phyloP scores from a whole-genome alignment of 2,113 vertebrate genomes.

The Penelope pileata region DNA sequence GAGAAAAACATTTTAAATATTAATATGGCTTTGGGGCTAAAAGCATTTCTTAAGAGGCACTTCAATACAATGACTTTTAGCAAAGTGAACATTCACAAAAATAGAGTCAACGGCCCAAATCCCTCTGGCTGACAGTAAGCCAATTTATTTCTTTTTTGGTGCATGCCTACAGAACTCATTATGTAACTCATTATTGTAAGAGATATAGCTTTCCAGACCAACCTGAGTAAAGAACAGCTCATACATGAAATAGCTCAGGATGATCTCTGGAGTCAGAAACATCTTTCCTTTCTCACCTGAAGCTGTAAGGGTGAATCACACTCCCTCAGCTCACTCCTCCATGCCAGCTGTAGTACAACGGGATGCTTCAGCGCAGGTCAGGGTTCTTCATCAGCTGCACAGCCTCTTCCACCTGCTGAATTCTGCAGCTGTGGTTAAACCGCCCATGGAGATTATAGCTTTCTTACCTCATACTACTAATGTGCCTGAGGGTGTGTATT shows the following conservation, averaged over 20 bases:
- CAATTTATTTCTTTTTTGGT: not conserved
- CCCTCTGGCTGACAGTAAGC: not conserved
- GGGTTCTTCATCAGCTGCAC: not conserved
- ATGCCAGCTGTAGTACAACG: not conserved
- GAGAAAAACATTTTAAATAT: constrained; percentile 62
- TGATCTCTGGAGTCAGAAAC: not conserved
- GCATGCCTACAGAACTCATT: not conserved
- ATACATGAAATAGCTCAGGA: not conserved
- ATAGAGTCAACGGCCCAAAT: not conserved
- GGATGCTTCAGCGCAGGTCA: not conserved
- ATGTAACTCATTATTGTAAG: not conserved
- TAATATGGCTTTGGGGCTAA: constrained; percentile 43
- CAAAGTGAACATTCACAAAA: not conserved
- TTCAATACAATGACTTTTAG: not conserved
- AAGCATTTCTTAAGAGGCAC: constrained; percentile 22
- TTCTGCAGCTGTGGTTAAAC: not conserved
- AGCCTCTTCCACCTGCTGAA: not conserved
- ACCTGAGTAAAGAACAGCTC: not conserved
- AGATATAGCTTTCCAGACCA: not conserved
- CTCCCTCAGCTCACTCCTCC: not conserved
- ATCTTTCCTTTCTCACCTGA: not conserved
- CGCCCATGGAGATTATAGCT: not conserved
- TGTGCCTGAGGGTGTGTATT: not conserved
- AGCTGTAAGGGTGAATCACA: not conserved
- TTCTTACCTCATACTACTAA: not conserved